Base-by-base conservation (phyloP, 2,797 vertebrate species). In the Furcifer pardalis region DNA sequence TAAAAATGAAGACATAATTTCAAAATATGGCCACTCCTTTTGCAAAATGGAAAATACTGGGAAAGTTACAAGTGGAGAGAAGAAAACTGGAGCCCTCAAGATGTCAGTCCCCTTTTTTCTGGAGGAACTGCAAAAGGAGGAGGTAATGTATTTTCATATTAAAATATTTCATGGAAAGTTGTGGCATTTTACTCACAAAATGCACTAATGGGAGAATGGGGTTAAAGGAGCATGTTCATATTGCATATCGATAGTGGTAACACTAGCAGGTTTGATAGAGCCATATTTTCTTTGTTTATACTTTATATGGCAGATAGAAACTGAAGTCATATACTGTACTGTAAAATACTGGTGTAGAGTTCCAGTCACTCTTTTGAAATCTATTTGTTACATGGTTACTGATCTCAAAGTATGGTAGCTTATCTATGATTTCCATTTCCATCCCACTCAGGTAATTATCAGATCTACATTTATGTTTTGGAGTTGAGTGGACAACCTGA, bases 91-190 rank as follows among this genome's bases (percentile, higher is more conserved):
- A 0, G 84, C 72, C 12, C 35, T 59, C 1, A 87, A 91, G 88
- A 80, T 88, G 0, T 13, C 89, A 79, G 79, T 84, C 66, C 90
- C 92, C 72, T 93, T 93, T n/a, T 83, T 90, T 80, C 83, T 90
- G 35, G 86, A 91, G 82, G 84, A n/a, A 1, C 83, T 89, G 71
- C 91, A 96, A 95, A 95, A 94, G 94, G 93, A 77, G 40, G 68
- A 85, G 84, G 84, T 85, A 85, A 81, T 21, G 10, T 66, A 25
- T 49, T 40, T 76, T 85, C 52, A n/a, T n/a, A n/a, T 59, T 25
- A n/a, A 62, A n/a, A 69, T 40, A 30, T 74, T 74, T 74, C 12
- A 49, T 49, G 27, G 30, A 74, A 30, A 49, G 15, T 21, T 74
- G 15, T 74, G 30, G 3, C 44, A 74, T 74, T 73, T 73, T n/a